Base-by-base conservation (phyloP, 2,888 invertebrate species). In the Tetropium fuscum region DNA sequence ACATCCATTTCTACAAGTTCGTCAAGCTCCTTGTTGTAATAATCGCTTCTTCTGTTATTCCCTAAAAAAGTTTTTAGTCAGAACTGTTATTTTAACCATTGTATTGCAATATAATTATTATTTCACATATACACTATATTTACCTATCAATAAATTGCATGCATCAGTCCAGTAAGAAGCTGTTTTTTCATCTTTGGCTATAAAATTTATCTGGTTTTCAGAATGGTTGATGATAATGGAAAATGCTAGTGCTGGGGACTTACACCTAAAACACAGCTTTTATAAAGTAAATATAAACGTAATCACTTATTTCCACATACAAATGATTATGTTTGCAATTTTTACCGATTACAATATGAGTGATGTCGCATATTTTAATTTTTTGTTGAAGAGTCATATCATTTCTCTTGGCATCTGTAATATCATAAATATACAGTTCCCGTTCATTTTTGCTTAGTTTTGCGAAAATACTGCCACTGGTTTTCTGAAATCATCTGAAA, bases 81-180 rank as follows among this genome's bases (percentile, higher is more conserved):
- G 2, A 5, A 27, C 8, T 27, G 19, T 49, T 41, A 53, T 54
- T 11, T 32, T n/a, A 32, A 4, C n/a, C 10, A 8, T 3, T n/a
- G 7, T n/a, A n/a, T n/a, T n/a, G n/a, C n/a, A n/a, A n/a, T n/a
- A n/a, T n/a, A n/a, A n/a, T n/a, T n/a, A n/a, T n/a, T n/a, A n/a
- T n/a, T n/a, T n/a, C n/a, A n/a, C n/a, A 49, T 6, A 40, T 44
- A 22, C 34, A 43, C 11, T n/a, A 27, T 57, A 34, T 47, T 65
- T 71, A 79, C 79, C 76, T 64, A 73, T 64, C 19, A 81, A 60
- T 45, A 80, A 66, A 65, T 75, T 70, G 13, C 81, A 72, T 3
- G 74, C 73, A 47, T 74, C 81, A n/a, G 74, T 73, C 81, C 81
- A 81, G 48, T 76, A 72, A 40, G 72, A 69, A 7, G 79, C 78